Evolutionary conservation across 1,140 invertebrate genomes (phyloP).

Genomic region (Drosophila lini): DNA sequence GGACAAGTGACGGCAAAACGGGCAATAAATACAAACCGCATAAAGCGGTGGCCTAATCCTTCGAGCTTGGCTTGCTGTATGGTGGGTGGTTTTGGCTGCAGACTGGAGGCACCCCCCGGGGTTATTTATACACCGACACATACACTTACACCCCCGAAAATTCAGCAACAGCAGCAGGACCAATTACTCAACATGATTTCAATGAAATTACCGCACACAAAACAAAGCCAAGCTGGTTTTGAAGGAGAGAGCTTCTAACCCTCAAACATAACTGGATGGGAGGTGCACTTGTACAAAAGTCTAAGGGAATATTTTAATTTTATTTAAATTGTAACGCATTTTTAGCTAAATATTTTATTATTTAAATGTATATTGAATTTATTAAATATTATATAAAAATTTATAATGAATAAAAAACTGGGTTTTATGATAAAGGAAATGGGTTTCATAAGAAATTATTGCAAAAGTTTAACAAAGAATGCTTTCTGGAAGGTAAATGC

Average conservation of each 20-base stretch:
- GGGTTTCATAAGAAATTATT: background rate
- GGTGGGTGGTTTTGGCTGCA: slow-evolving; percentile 10
- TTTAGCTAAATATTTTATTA: background rate
- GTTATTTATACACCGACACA: slow-evolving; percentile 65
- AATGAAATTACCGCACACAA: slow-evolving; percentile 79
- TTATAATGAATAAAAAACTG: no score
- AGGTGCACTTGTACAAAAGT: slow-evolving; percentile 7
- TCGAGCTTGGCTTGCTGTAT: slow-evolving; percentile 16
- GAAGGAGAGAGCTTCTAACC: slow-evolving; percentile 50
- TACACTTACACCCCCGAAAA: slow-evolving; percentile 32
- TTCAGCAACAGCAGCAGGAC: slow-evolving; percentile 49
- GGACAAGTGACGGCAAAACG: slow-evolving; percentile 54
- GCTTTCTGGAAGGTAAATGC: background rate
- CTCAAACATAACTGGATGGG: slow-evolving; percentile 27
- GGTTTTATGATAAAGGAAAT: background rate
- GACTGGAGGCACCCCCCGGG: slow-evolving; percentile 54
- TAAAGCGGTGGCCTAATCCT: slow-evolving; percentile 78
- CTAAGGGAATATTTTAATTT: background rate
- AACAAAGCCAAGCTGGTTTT: slow-evolving; percentile 47
- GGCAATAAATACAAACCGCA: slow-evolving; percentile 84
- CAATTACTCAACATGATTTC: slow-evolving; percentile 85
- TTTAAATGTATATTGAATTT: background rate
- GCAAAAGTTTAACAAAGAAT: no score
- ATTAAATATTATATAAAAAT: background rate
- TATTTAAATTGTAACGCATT: background rate